phyloP scores from a whole-genome alignment of 2,888 invertebrate species.

The Xanthia togata region DNA sequence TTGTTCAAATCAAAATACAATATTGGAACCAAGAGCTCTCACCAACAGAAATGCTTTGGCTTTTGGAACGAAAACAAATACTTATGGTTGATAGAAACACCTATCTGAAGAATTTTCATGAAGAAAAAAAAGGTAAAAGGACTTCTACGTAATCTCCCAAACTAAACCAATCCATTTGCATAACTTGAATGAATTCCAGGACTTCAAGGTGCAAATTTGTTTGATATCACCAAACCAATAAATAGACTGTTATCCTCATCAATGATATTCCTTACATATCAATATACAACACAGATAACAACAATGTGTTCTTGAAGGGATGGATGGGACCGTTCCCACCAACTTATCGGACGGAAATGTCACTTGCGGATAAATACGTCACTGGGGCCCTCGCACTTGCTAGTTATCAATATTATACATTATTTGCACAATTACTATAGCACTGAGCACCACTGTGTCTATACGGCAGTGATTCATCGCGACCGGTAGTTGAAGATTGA shows the following conservation, averaged over 20 bases:
- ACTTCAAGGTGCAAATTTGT: slow-evolving; percentile 3
- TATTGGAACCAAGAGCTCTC: not conserved
- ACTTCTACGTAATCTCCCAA: not conserved
- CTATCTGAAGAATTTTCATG: not conserved
- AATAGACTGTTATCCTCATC: not conserved
- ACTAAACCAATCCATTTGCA: not conserved
- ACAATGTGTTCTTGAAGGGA: slow-evolving; percentile 22
- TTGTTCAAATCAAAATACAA: slow-evolving; percentile 20
- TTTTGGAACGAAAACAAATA: slow-evolving; percentile 18
- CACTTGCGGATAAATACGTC: slow-evolving; percentile 81
- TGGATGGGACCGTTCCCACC: slow-evolving; percentile 48
- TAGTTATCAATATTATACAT: slow-evolving; percentile 71
- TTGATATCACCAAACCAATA: slow-evolving; percentile 1
- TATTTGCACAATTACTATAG: slow-evolving; percentile 69
- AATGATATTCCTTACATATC: slow-evolving; percentile 1
- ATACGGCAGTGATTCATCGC: slow-evolving; percentile 56
- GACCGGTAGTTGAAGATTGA: slow-evolving; percentile 45
- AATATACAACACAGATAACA: slow-evolving; percentile 19
- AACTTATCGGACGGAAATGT: slow-evolving; percentile 86
- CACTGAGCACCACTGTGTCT: slow-evolving; percentile 36
- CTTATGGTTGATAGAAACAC: not conserved
- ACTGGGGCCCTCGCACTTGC: slow-evolving; percentile 76
- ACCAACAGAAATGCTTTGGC: not conserved
- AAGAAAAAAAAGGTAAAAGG: not conserved
- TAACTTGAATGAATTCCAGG: not conserved